These are phyloP conservation scores for Trichogramma evanescens DNA, from an alignment of 2,888 invertebrate species.

Conservation along the genomic window DNA sequence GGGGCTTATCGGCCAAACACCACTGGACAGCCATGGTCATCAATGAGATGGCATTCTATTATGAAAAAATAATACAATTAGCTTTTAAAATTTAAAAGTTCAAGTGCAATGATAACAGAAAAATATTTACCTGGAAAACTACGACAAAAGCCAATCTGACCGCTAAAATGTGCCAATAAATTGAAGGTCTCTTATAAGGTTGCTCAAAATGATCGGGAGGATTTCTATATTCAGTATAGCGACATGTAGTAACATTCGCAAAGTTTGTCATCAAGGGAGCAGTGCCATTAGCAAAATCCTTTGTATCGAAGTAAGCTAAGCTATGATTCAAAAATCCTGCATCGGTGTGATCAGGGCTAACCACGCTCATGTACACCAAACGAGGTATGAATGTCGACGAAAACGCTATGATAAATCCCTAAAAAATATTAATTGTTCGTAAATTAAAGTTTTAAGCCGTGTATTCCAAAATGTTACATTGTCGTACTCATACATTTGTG, in stretches of 20 bases:
- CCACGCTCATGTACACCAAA: slow-evolving; percentile 58
- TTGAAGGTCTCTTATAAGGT: slow-evolving; percentile 63
- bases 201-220: slow-evolving; percentile 52
- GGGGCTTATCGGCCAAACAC: slow-evolving; percentile 71
- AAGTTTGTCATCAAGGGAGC: slow-evolving; percentile 38
- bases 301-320: slow-evolving; percentile 60
- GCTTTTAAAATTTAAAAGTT: slow-evolving; percentile 36
- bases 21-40: slow-evolving; percentile 67
- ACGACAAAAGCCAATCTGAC: slow-evolving; percentile 86
- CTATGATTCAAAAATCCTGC: slow-evolving; percentile 53
- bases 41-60: slow-evolving; percentile 68
- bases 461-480: background rate
- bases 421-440: slow-evolving; percentile 26
- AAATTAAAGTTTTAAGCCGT: slow-evolving; percentile 4
- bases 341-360: slow-evolving; percentile 50
- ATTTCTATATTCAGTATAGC: slow-evolving; percentile 82
- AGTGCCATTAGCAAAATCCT: slow-evolving; percentile 51
- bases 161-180: slow-evolving; percentile 87
- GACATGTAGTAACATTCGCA: slow-evolving; percentile 35
- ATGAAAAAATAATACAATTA: background rate
- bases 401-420: slow-evolving; percentile 77
- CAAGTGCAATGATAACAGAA: background rate
- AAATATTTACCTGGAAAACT: slow-evolving; percentile 73
- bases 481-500: slow-evolving; percentile 59
- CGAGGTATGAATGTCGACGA: slow-evolving; percentile 78